Percentiles rank a stretch among this genome's conserved stretches.
These are phyloP conservation scores for Scaptodrosophila lebanonensis DNA, from an alignment of 1,140 invertebrate genomes.

Conservation along the genomic window DNA sequence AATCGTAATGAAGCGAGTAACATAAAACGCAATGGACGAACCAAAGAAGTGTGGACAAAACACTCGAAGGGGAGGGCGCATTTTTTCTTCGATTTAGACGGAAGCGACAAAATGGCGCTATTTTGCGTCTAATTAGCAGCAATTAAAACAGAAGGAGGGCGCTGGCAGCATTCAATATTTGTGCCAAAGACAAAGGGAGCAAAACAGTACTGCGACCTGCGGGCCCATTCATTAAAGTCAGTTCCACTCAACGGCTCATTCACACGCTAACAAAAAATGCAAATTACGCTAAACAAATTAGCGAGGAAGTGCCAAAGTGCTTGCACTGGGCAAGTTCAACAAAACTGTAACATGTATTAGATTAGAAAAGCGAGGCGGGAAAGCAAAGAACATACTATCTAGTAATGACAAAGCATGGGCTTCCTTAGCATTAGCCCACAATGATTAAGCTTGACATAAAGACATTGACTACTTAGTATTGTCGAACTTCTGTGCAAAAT, in stretches of 20 bases:
- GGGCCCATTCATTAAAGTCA: slow-evolving; percentile 38
- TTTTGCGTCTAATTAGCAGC: slow-evolving; percentile 67
- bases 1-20: slow-evolving; percentile 62
- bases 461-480: neutral
- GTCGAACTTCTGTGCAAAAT: too few relatives aligned
- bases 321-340: too few relatives aligned
- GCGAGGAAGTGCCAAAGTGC: slow-evolving; percentile 64
- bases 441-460: neutral
- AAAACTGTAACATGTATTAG: slow-evolving; percentile 19
- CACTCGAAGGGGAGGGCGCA: neutral
- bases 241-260: slow-evolving; percentile 14
- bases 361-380: neutral
- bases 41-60: neutral
- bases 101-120: slow-evolving; percentile 4
- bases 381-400: too few relatives aligned
- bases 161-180: slow-evolving; percentile 32
- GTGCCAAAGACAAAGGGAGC: neutral
- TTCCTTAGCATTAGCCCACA: neutral
- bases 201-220: neutral
- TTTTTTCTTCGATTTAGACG: too few relatives aligned
- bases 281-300: slow-evolving; percentile 72
- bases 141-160: slow-evolving; percentile 42
- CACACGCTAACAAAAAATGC: slow-evolving; percentile 62
- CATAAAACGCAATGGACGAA: slow-evolving; percentile 42
- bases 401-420: too few relatives aligned